Conservation (phyloP, 2,113 vertebrate genomes). For the Nothoprocta pentlandii region DNA sequence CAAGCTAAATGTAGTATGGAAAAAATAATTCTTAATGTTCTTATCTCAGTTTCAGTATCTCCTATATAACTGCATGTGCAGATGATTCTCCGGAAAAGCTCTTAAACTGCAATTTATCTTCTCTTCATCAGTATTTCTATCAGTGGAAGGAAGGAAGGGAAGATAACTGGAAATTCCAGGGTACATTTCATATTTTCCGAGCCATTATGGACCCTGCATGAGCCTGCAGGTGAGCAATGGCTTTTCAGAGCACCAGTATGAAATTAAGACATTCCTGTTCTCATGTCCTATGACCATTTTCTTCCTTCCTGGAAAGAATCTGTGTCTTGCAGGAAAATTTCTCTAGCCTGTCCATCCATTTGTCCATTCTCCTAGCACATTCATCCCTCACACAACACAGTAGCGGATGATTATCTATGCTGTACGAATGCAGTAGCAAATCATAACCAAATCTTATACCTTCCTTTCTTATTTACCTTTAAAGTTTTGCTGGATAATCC, state of each 20-base stretch:
- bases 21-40: not conserved
- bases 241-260: not conserved
- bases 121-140: not conserved
- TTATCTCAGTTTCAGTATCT: constrained; percentile 57
- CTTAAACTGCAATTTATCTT: constrained; percentile 22
- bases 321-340: not conserved
- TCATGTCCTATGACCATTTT: not conserved
- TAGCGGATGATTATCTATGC: not conserved
- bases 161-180: constrained; percentile 18
- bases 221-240: not conserved
- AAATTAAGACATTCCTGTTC: not conserved
- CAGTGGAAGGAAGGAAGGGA: not conserved
- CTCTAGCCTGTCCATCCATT: not conserved
- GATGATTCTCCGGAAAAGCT: constrained; percentile 36
- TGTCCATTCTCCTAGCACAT: not conserved
- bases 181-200: constrained; percentile 26
- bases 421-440: not conserved
- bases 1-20: constrained; percentile 10
- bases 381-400: not conserved
- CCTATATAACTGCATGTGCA: not conserved
- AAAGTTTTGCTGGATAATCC: not conserved
- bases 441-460: not conserved
- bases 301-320: not conserved
- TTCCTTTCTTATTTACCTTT: not conserved
- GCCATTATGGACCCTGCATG: not conserved